These are phyloP conservation scores for Nothobranchius furzeri DNA, from an alignment of 2,113 vertebrate genomes.

Conservation along the genomic window DNA sequence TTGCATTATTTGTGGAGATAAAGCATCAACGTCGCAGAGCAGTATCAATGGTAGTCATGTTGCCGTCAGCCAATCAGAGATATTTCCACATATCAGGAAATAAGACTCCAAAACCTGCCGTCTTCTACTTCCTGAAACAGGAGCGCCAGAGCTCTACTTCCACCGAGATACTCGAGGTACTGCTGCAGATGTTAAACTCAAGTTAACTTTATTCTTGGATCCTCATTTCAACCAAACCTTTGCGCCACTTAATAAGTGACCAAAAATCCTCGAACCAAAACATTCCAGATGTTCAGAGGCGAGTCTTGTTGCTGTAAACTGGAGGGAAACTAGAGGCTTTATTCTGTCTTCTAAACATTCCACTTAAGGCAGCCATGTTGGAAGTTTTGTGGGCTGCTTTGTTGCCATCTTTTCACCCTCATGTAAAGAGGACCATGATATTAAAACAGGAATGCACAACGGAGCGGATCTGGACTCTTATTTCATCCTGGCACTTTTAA, in stretches of 20 bases:
- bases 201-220: too few relatives aligned
- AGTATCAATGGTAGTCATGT: too few relatives aligned
- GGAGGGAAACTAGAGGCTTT: slow-evolving; percentile 6
- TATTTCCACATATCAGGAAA: too few relatives aligned
- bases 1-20: too few relatives aligned
- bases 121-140: too few relatives aligned
- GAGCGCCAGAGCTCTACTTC: too few relatives aligned
- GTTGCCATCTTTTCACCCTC: slow-evolving; percentile 42
- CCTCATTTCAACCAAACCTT: neutral
- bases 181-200: too few relatives aligned
- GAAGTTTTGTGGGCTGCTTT: slow-evolving; percentile 18
- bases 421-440: slow-evolving; percentile 55
- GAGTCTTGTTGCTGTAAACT: slow-evolving; percentile 1
- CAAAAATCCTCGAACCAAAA: neutral
- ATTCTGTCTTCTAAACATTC: slow-evolving; percentile 68
- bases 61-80: too few relatives aligned
- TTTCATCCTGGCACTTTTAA: slow-evolving; percentile 25
- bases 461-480: neutral
- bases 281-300: slow-evolving; percentile 8
- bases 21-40: too few relatives aligned
- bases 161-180: too few relatives aligned
- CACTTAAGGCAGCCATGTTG: slow-evolving; percentile 37
- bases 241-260: neutral
- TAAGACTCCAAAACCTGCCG: too few relatives aligned
- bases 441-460: slow-evolving; percentile 68